Base-by-base conservation (phyloP, 2,888 invertebrate species). In the Himalopsyche tibetana region DNA sequence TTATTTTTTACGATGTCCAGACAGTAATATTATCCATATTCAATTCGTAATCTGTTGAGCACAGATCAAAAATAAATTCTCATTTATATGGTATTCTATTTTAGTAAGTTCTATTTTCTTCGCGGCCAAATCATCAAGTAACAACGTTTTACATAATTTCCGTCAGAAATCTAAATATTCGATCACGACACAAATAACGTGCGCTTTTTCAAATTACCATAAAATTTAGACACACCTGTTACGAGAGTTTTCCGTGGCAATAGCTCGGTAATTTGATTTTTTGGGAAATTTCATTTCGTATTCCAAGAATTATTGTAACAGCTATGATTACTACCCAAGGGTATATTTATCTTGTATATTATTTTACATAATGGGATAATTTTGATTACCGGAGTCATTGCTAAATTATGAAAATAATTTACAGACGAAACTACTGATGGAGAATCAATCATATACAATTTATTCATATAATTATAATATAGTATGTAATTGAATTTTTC, bases 141-240 rank as follows among this genome's bases (percentile, higher is more conserved):
- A 74, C 38, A 74, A 36, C 36, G 12, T 74, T 74, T 74, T 74
- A 74, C 74, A 74, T 74, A 36, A 74, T 74, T 74, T 74, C 74
- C 74, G 74, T 36, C 28, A 74, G 74, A 74, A 74, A 74, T 74
- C 74, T 74, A 74, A 74, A 74, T 74, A 36, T 74, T 36, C 74
- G 36, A 74, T 74, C 74, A 74, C 36, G 74, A 74, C 74, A 74
- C 12, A 74, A 74, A 74, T 38, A 74, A 74, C 74, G 74, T 36
- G 74, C 36, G 74, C 12, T 36, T 74, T 74, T 74, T 74, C 74
- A 74, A 74, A 74, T 74, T 74, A 74, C 74, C 74, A 74, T 74
- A 74, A 74, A 74, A 74, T 74, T 74, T 28, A 74, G 74, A 36
- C 74, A 74, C 36, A 74, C 74, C 74, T 74, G 74, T 36, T 74